Evolutionary conservation across 2,113 vertebrate species (phyloP).

Genomic region (Hippocampus abdominalis): DNA sequence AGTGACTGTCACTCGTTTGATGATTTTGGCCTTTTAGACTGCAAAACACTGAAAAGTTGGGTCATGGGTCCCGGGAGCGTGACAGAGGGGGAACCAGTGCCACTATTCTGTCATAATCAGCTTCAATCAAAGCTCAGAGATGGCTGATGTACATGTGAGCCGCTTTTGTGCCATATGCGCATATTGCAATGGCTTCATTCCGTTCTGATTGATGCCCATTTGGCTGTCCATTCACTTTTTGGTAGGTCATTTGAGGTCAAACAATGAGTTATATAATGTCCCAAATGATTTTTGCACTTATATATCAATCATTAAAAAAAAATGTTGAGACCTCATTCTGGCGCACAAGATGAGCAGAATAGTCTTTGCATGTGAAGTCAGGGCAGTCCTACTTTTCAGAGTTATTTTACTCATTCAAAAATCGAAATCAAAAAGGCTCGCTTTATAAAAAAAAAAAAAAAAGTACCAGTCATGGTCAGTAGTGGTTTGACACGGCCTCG

Average conservation of each 20-base stretch:
- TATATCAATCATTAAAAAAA: too few species aligned
- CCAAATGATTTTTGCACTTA: too few species aligned
- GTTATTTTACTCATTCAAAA: too few species aligned
- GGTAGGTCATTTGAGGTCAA: background rate
- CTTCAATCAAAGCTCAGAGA: conserved; percentile 39
- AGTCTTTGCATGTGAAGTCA: too few species aligned
- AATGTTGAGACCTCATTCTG: too few species aligned
- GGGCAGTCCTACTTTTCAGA: too few species aligned
- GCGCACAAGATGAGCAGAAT: too few species aligned
- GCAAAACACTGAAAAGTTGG: conserved; percentile 53
- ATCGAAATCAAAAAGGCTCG: too few species aligned
- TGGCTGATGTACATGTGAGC: conserved; percentile 22
- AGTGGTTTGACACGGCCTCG: too few species aligned
- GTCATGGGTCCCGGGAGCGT: conserved; percentile 48
- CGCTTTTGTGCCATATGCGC: background rate
- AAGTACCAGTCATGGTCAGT: too few species aligned
- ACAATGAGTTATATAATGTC: background rate
- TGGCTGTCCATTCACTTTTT: background rate
- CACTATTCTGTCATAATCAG: conserved; percentile 46
- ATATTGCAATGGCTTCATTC: background rate
- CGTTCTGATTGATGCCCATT: background rate
- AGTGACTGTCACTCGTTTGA: conserved; percentile 43
- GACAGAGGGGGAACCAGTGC: conserved; percentile 15
- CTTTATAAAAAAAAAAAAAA: too few species aligned
- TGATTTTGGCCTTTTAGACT: conserved; percentile 44